phyloP scores from a whole-genome alignment of 2,113 vertebrate genomes.

The Tachysurus fulvidraco region DNA sequence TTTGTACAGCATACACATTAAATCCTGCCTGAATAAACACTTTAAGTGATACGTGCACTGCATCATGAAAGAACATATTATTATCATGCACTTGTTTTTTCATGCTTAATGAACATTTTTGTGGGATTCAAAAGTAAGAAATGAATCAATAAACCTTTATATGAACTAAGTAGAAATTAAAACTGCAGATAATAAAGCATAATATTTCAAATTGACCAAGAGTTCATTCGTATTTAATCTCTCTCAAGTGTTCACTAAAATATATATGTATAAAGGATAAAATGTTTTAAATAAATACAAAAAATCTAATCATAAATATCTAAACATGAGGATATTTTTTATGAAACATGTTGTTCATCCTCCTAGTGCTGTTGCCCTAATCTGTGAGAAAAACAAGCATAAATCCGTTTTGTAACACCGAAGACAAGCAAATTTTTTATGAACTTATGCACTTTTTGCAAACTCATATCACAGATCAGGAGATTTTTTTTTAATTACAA shows the following conservation, averaged over 20 bases:
- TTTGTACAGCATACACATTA: background rate
- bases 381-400: background rate
- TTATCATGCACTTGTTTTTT: background rate
- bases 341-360: too few species aligned
- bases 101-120: background rate
- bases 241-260: background rate
- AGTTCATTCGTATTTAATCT: background rate
- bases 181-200: background rate
- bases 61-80: background rate
- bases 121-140: background rate
- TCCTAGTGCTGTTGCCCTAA: background rate
- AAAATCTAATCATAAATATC: background rate
- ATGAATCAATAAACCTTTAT: background rate
- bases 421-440: background rate
- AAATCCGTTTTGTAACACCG: background rate
- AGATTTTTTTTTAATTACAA: background rate
- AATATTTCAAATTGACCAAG: background rate
- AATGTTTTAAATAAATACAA: too few species aligned
- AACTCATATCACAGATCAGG: background rate
- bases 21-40: constrained; percentile 48
- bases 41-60: constrained; percentile 59
- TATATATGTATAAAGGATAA: too few species aligned
- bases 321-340: background rate
- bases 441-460: background rate
- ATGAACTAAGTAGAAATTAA: background rate